These are phyloP conservation scores for Hesperophylax magnus DNA, from an alignment of 1,140 invertebrate species.

Conservation along the genomic window DNA sequence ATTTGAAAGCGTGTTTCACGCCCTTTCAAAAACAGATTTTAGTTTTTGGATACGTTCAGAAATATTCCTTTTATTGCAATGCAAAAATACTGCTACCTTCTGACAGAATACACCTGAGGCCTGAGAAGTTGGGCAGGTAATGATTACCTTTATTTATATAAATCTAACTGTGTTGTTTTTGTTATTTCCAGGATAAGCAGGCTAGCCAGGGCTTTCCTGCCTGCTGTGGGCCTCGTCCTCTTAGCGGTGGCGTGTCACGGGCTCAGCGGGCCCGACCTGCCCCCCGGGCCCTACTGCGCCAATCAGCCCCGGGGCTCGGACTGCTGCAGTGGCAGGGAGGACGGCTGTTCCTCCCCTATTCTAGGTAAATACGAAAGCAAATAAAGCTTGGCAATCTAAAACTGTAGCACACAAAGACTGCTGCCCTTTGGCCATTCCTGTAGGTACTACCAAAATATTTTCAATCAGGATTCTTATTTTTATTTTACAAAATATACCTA, in stretches of 20 bases:
- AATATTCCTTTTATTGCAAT: no score
- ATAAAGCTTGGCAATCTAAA: no score
- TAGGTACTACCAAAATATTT: no score
- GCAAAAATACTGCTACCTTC: no score
- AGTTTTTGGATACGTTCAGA: no score
- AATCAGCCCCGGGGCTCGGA: constrained; percentile 54
- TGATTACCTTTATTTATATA: background rate
- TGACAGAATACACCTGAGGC: no score
- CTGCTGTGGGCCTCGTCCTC: background rate
- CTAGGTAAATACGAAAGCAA: constrained; percentile 62
- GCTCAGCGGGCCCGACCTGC: constrained; percentile 51
- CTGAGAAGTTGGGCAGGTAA: no score
- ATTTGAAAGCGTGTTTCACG: no score
- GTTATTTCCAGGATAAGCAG: background rate
- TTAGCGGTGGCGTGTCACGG: background rate
- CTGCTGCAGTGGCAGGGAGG: constrained; percentile 81
- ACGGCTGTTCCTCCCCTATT: constrained; percentile 84
- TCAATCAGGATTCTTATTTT: no score
- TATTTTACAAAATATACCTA: no score
- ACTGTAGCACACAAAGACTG: no score
- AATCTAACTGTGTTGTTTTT: background rate
- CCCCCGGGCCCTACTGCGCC: constrained; percentile 54
- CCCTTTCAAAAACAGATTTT: no score
- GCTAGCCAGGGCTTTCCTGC: background rate
- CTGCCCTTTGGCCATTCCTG: constrained; percentile 69